Evolutionary conservation across 2,113 vertebrate species (phyloP), one percentile per base, ranked within the genome.

Genomic region (Silurus meridionalis): DNA sequence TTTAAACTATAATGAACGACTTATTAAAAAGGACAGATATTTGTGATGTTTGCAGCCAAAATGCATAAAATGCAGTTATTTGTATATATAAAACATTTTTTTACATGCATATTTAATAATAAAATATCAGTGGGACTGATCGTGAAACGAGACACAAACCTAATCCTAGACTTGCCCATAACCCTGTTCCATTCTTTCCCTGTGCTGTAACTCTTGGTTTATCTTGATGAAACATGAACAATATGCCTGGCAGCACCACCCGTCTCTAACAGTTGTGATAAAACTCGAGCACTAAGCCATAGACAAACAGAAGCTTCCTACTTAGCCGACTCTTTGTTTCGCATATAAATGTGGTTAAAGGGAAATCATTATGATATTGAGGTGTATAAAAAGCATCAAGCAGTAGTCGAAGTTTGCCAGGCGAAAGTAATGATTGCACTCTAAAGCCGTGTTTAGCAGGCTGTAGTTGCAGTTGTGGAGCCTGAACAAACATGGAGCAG

Each of bases 151-250:
- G 13, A 17, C 6, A 8, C 13, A 80, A 63, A 67, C 48, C 23
- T 48, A 60, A 21, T 60, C 25, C 19, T 46, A 1, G n/a, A 58
- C 4, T 79, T n/a, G 0, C 23, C 7, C 8, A 5, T n/a, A 28
- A 25, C 50, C 28, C n/a, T 64, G 46, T 48, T 25, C 53, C 48
- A n/a, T 77, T 55, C 37, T 28, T 28, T 15, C 11, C 66, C 50
- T 28, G 6, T 85, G 52, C 53, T n/a, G 6, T 85, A 77, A 63
- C 28, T 25, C 50, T 57, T 7, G 77, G 13, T 60, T 75, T 82
- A 75, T 86, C 80, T 64, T 82, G 57, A 77, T 86, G 7, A 13
- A 75, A 66, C 69, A 77, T 37, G 57, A 82, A 75, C 48, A 63
- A 66, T 75, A 72, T 15, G 15, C 80, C 48, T 23, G 11, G n/a